Percentiles rank a stretch among this genome's conserved stretches.
Conservation (phyloP, 2,888 invertebrate species). For the Desoria tigrina region DNA sequence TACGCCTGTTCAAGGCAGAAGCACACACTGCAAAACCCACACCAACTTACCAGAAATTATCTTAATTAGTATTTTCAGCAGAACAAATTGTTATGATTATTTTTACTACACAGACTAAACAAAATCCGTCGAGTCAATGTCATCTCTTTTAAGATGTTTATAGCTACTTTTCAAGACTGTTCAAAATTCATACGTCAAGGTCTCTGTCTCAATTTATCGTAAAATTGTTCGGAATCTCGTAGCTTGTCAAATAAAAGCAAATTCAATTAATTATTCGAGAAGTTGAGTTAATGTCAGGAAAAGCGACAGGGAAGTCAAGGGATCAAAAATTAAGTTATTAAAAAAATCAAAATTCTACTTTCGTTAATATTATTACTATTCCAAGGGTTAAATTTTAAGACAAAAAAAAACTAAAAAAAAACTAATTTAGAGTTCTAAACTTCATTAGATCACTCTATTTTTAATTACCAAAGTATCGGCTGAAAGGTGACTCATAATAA, state of each 20-base stretch:
- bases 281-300: no score
- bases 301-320: constrained; percentile 24
- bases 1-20: constrained; percentile 41
- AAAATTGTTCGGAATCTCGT: no score
- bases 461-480: constrained; percentile 78
- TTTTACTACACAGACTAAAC: no score
- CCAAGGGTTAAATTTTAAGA: background rate
- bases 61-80: no score
- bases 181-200: no score
- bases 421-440: constrained; percentile 15
- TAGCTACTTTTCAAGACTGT: no score
- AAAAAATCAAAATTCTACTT: constrained; percentile 3
- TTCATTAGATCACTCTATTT: background rate
- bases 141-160: no score
- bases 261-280: no score
- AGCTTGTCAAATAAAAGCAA: no score
- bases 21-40: constrained; percentile 44
- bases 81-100: no score
- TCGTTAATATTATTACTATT: constrained; percentile 1
- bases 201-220: no score
- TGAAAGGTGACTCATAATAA: constrained; percentile 85
- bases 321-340: constrained; percentile 16
- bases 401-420: constrained; percentile 15
- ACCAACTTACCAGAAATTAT: constrained; percentile 19
- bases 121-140: no score